Evolutionary conservation across 2,113 vertebrate genomes (phyloP).

Genomic region (Sinocyclocheilus maitianheensis): DNA sequence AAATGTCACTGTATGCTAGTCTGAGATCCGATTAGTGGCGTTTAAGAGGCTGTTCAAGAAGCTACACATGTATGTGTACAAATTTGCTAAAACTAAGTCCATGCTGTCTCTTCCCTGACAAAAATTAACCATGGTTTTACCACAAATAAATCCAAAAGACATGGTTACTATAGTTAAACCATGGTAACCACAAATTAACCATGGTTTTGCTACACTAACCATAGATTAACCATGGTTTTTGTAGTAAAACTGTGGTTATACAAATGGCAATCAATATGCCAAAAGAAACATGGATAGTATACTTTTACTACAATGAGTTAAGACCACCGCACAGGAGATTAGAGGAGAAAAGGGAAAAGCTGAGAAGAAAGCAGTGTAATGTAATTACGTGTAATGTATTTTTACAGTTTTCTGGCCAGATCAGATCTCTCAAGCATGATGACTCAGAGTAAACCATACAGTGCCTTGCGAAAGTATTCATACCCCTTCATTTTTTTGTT

Average conservation of each 20-base stretch:
- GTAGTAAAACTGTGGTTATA: too few species aligned
- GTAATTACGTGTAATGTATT: too few species aligned
- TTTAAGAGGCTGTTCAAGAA: neutral
- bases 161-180: too few species aligned
- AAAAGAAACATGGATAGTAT: too few species aligned
- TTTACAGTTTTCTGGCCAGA: neutral
- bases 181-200: too few species aligned
- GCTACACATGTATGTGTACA: neutral
- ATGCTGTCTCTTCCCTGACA: neutral
- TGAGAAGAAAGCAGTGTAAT: neutral
- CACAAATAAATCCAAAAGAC: too few species aligned
- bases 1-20: neutral
- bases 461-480: too few species aligned
- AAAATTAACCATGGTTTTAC: too few species aligned
- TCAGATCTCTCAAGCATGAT: constrained; percentile 8
- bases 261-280: too few species aligned
- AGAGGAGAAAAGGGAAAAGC: neutral
- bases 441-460: neutral
- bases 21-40: neutral
- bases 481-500: too few species aligned
- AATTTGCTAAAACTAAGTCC: neutral
- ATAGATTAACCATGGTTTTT: too few species aligned
- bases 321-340: neutral
- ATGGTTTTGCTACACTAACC: too few species aligned
- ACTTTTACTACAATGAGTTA: neutral